Percentiles rank a stretch among this genome's conserved stretches.
phyloP scores from a whole-genome alignment of 2,113 vertebrate species.

The Tylochromis polylepis region DNA sequence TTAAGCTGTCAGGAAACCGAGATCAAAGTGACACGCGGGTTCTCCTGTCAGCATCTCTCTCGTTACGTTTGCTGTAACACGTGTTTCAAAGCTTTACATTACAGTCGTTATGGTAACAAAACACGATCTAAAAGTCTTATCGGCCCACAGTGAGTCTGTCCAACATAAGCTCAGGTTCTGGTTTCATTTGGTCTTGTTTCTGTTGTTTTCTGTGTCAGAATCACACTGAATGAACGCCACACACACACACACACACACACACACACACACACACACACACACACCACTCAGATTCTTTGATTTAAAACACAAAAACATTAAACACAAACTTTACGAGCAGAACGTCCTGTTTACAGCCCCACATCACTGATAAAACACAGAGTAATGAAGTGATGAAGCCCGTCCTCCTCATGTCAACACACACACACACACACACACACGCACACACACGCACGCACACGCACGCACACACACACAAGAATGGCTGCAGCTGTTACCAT shows the following conservation, averaged over 20 bases:
- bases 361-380: neutral
- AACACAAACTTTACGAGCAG: neutral
- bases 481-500: slow-evolving; percentile 56
- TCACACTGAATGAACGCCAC: neutral
- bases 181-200: neutral
- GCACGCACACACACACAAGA: slow-evolving; percentile 4
- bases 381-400: neutral
- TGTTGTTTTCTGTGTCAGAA: neutral
- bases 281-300: neutral
- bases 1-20: neutral
- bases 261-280: neutral
- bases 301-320: neutral
- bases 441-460: neutral
- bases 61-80: neutral
- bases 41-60: neutral
- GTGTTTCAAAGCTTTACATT: neutral
- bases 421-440: neutral
- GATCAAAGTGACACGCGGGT: neutral
- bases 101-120: neutral
- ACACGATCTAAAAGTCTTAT: neutral
- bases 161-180: neutral
- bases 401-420: slow-evolving; percentile 1
- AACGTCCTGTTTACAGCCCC: neutral
- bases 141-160: neutral
- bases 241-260: neutral